Conservation (phyloP, 30 jellyfish, hydroid and myxozoan species). For the Aurelia aurita complex sp. Pacific region DNA sequence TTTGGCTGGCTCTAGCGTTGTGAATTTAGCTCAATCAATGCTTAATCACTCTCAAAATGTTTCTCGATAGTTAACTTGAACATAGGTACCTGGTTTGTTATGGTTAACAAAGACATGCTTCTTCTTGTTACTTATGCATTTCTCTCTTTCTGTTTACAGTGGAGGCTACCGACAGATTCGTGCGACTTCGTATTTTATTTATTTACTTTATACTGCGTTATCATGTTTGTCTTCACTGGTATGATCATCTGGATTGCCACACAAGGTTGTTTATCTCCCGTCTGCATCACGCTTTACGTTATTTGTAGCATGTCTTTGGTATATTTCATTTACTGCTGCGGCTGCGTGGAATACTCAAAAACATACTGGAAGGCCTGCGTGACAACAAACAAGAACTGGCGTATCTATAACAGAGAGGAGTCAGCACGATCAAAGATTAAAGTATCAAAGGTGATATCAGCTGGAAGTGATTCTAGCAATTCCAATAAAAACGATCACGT, state of each 20-base stretch:
- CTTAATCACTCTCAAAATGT: no score
- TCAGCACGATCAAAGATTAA: slow-evolving; percentile 26
- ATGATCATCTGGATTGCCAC: slow-evolving; percentile 92
- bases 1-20: no score
- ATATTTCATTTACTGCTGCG: slow-evolving; percentile 89
- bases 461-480: slow-evolving; percentile 18
- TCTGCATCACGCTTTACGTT: slow-evolving; percentile 84
- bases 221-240: slow-evolving; percentile 81
- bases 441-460: slow-evolving; percentile 31
- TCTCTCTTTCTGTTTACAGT: slow-evolving; percentile 34
- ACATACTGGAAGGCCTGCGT: slow-evolving; percentile 85
- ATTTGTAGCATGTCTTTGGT: slow-evolving; percentile 83
- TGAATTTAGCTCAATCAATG: no score
- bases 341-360: slow-evolving; percentile 84
- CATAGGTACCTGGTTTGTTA: no score
- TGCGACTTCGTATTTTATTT: slow-evolving; percentile 80
- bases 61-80: no score
- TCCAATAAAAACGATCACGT: slow-evolving; percentile 7
- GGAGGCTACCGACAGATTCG: slow-evolving; percentile 83
- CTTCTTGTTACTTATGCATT: no score
- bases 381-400: slow-evolving; percentile 79
- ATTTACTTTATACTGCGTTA: slow-evolving; percentile 71
- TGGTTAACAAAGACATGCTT: no score
- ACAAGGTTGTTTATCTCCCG: slow-evolving; percentile 89
- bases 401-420: slow-evolving; percentile 68